Base-by-base conservation (phyloP, 2,113 vertebrate species). In the Datnioides undecimradiatus region DNA sequence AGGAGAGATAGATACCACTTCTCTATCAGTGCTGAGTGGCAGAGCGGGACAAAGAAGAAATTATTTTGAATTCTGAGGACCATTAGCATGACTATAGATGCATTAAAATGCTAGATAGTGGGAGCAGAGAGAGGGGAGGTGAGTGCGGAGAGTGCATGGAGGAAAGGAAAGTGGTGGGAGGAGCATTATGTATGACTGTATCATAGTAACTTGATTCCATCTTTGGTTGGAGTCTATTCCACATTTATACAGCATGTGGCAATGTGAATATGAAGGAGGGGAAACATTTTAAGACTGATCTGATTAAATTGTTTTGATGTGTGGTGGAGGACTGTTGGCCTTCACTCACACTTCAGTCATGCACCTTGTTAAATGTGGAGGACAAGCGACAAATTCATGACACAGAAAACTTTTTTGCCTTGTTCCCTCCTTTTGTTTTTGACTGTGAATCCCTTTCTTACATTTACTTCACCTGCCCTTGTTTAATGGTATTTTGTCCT, bases 81-180 rank as follows among this genome's bases (percentile, higher is more conserved):
- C 83, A 94, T 94, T 91, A 92, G 89, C 94, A 94, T 93, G 86
- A 92, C 89, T 93, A 93, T 94, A 84, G 86, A 72, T 83, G 79
- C 88, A 91, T 92, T 93, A 93, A 93, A 80, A 70, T 86, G 81
- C 66, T 11, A 83, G 85, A 92, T 88, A 90, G 80, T 46, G 59
- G 71, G 29, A 59, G 73, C 38, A 51, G 41, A 45, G 55, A 29
- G 23, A 38, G 21, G 43, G 80, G 63, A 63, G 68, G 73, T 23
- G 46, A 59, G 51, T 45, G 77, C 31, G 71, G 60, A 48, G 49
- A 46, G 60, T 8, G 27, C n/a, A 69, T 6, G 59, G 16, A 76
- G 6, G 70, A 58, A 36, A 49, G 48, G 31, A 65, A 68, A 58
- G 58, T 59, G 52, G 51, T 64, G 76, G 57, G 51, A 79, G 80